Evolutionary conservation across 1,140 invertebrate genomes (phyloP).

Genomic region (Hesperophylax magnus): DNA sequence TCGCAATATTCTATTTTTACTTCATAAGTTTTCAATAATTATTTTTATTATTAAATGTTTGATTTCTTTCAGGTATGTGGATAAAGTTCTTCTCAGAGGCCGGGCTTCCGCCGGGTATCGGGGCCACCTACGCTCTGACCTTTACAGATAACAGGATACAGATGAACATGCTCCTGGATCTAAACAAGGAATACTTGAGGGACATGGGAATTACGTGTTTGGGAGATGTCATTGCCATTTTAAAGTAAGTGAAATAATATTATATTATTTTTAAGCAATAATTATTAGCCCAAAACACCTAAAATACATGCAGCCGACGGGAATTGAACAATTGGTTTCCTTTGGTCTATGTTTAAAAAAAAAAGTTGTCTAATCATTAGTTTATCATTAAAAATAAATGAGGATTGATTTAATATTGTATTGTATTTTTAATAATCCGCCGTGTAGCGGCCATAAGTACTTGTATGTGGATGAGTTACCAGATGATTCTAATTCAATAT

Average conservation of each 20-base stretch:
- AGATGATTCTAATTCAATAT: too few relatives aligned
- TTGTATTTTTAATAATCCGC: too few relatives aligned
- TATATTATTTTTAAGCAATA: too few relatives aligned
- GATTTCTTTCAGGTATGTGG: conserved; percentile 73
- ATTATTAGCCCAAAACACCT: too few relatives aligned
- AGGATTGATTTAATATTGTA: too few relatives aligned
- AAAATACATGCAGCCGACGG: too few relatives aligned
- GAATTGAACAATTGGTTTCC: too few relatives aligned
- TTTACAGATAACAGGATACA: conserved; percentile 88
- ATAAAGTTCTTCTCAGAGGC: conserved; percentile 85
- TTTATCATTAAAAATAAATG: too few relatives aligned
- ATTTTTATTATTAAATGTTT: not conserved
- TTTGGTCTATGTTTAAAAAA: too few relatives aligned
- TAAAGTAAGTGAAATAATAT: conserved; percentile 64
- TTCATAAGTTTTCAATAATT: conserved; percentile 14
- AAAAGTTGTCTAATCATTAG: too few relatives aligned
- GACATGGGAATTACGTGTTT: conserved; percentile 88
- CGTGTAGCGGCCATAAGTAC: too few relatives aligned
- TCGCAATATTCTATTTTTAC: conserved; percentile 37
- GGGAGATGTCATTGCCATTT: conserved; percentile 88
- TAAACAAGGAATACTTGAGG: conserved; percentile 85
- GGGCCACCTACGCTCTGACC: conserved; percentile 85
- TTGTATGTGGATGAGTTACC: too few relatives aligned
- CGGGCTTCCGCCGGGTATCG: conserved; percentile 80
- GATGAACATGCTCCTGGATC: conserved; percentile 84